Conservation (phyloP, 2,113 vertebrate species). For the Calonectris borealis region DNA sequence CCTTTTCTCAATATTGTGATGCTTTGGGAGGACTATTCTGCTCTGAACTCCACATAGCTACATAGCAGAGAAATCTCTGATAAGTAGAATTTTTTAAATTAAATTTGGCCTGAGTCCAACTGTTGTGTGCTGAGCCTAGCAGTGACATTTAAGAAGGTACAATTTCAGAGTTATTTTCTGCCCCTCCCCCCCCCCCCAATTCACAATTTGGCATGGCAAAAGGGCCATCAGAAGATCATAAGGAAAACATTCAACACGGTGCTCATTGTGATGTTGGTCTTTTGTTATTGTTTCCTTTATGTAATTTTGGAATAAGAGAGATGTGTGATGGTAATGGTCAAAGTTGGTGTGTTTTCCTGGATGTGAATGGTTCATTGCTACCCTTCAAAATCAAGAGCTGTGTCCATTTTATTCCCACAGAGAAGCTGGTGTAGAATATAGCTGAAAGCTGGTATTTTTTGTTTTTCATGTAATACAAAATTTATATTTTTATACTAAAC, state of each 20-base stretch:
- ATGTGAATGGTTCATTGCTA: neutral
- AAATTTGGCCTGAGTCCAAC: neutral
- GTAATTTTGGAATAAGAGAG: neutral
- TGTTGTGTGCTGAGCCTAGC: neutral
- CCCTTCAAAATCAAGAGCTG: neutral
- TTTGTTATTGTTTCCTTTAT: neutral
- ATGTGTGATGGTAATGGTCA: neutral
- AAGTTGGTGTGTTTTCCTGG: neutral
- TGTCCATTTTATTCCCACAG: neutral
- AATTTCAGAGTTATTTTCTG: neutral
- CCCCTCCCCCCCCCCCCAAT: rapidly evolving
- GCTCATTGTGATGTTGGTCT: neutral
- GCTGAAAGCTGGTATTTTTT: neutral
- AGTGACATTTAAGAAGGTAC: neutral
- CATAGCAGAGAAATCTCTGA: neutral
- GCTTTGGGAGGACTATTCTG: neutral
- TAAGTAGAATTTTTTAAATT: neutral
- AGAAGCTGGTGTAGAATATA: neutral
- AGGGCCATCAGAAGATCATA: neutral
- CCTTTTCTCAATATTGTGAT: neutral
- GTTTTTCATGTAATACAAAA: neutral
- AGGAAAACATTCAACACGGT: neutral
- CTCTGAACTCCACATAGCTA: neutral
- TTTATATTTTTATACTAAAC: neutral
- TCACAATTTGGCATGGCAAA: neutral